Evolutionary conservation across 1,140 invertebrate species (phyloP), one percentile per base, ranked within the genome.

Genomic region (Drosophila micromelanica): DNA sequence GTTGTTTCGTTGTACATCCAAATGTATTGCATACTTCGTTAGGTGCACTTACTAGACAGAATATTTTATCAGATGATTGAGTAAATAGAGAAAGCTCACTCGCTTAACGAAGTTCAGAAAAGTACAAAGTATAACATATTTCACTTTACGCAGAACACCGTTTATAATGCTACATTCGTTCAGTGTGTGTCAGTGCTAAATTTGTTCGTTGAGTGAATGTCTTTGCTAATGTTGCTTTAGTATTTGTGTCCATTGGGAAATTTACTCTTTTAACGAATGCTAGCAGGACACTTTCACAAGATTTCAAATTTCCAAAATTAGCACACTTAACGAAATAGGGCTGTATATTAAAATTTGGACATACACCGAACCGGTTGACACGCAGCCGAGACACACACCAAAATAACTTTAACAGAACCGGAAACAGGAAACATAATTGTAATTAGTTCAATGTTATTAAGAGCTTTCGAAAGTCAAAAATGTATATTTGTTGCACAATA

Each of bases 331-430:
- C 64, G 61, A 35, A 35, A 4, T 4, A 27, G 9, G 5, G 23
- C 13, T 5, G n/a, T 5, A 12, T 30, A 3, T 8, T 45, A 8
- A 8, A 8, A 35, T 17, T 64, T 64, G 13, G 61, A 64, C 61
- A 35, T 30, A 32, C n/a, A 55, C 8, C 49, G 13, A 51, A 67
- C 45, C 64, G 64, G 4, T 67, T 67, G 12, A 11, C 11, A 9
- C 5, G 7, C 7, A 48, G 46, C 23, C 6, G 5, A 30, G 6
- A 48, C 46, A 27, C 23, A 48, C 4, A 11, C 23, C 3, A 3
- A 0, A 6, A n/a, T 48, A 8, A 27, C 4, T 9, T 8, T 17
- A 17, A 12, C 2, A 17, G 23, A 3, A 27, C n/a, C 46, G 6
- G 12, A 27, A 48, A 48, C 23, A 30, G 49, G 49, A 52, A 52